Conservation (phyloP, 53 echinoderm and acorn worm species). For the Apostichopus leukothele region DNA sequence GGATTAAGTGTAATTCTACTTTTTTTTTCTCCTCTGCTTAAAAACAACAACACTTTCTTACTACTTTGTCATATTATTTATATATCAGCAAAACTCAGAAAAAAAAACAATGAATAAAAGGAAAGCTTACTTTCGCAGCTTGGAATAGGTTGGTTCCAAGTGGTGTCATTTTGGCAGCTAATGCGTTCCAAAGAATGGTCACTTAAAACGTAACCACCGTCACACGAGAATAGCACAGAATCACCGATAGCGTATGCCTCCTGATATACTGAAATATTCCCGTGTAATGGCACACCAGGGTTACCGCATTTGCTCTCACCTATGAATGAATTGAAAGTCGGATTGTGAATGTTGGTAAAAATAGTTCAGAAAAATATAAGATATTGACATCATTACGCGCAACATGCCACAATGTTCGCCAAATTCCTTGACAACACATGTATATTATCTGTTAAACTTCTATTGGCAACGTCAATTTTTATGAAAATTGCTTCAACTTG, state of each 20-base stretch:
- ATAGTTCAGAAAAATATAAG: neutral
- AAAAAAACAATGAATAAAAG: no score
- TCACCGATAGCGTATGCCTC: conserved; percentile 11
- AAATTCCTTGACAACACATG: no score
- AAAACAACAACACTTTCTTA: no score
- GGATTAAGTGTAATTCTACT: no score
- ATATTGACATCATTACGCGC: no score
- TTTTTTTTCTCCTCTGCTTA: no score
- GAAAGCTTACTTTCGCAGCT: neutral
- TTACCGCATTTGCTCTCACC: conserved; percentile 24
- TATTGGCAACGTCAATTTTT: no score
- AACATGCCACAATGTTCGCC: no score
- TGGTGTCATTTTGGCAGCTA: conserved; percentile 11
- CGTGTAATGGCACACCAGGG: conserved; percentile 15
- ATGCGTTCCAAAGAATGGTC: neutral
- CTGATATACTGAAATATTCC: conserved; percentile 3
- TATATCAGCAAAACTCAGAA: no score
- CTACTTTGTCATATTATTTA: no score
- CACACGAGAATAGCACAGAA: conserved; percentile 1
- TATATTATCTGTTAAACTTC: no score
- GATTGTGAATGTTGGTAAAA: neutral
- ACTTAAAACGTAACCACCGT: conserved; percentile 5
- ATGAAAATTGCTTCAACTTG: no score
- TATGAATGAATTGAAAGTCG: neutral
- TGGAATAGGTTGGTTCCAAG: conserved; percentile 10